These are phyloP conservation scores for Magallana nippona DNA, from an alignment of 2,888 invertebrate genomes.

Conservation along the genomic window DNA sequence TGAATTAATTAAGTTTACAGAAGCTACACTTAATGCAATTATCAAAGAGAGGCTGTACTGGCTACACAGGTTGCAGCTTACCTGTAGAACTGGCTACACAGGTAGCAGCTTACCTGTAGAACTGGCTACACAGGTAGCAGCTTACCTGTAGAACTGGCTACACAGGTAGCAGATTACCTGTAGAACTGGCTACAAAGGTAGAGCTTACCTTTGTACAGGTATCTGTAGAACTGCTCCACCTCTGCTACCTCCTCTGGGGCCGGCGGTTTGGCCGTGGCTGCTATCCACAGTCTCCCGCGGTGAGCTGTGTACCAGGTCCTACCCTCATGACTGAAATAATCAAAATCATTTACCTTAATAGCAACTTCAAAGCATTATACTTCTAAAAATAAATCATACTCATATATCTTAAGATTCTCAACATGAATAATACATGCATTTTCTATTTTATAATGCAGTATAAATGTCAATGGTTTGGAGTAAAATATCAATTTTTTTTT, in stretches of 20 bases:
- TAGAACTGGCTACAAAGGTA: conserved; percentile 82
- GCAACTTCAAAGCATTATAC: neutral
- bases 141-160: too few relatives aligned
- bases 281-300: conserved; percentile 96
- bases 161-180: conserved; percentile 53
- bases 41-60: conserved; percentile 80
- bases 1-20: too few relatives aligned
- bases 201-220: conserved; percentile 61
- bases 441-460: neutral
- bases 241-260: conserved; percentile 84
- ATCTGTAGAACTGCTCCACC: conserved; percentile 86
- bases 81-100: too few relatives aligned
- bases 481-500: neutral
- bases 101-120: too few relatives aligned
- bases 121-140: too few relatives aligned
- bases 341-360: neutral
- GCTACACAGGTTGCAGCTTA: neutral
- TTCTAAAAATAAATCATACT: neutral
- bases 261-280: conserved; percentile 89
- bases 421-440: neutral
- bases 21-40: conserved; percentile 60
- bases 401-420: neutral
- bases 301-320: conserved; percentile 95
- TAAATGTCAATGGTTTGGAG: neutral
- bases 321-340: conserved; percentile 87